Conservation (phyloP, 1,140 invertebrate genomes). For the Aporrectodea caliginosa region DNA sequence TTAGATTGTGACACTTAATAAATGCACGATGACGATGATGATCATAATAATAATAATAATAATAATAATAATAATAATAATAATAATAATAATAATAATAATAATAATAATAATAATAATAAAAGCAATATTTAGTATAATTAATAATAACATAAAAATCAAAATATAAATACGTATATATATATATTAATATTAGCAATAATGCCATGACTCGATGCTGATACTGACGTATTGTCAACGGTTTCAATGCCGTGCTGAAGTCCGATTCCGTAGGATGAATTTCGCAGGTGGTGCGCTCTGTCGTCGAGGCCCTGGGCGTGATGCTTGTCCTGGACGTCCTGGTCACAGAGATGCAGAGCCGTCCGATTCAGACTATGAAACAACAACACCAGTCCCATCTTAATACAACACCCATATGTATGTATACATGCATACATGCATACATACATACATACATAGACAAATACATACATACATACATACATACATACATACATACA, state of each 20-base stretch:
- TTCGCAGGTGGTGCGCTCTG: constrained; percentile 77
- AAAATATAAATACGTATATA: too few species aligned
- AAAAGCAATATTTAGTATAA: background rate
- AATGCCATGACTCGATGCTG: too few species aligned
- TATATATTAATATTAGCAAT: too few species aligned
- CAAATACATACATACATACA: too few species aligned
- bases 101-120: constrained; percentile 4
- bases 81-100: constrained; percentile 4
- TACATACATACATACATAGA: too few species aligned
- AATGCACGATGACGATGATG: constrained; percentile 29
- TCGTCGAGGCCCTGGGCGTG: constrained; percentile 80
- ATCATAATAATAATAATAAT: background rate
- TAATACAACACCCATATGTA: too few species aligned
- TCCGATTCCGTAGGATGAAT: constrained; percentile 77
- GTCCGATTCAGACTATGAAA: constrained; percentile 50
- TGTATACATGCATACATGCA: too few species aligned
- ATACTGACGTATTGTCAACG: constrained; percentile 74
- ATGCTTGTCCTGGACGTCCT: constrained; percentile 83
- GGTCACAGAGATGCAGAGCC: constrained; percentile 74
- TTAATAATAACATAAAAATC: too few species aligned
- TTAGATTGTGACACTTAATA: too few species aligned
- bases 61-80: background rate
- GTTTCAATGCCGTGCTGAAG: constrained; percentile 87
- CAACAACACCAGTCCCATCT: too few species aligned
- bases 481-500: too few species aligned